Percentiles rank a stretch among this genome's conserved stretches.
Evolutionary conservation across 2,888 invertebrate species (phyloP).

Genomic region (Drosophila barbarae): DNA sequence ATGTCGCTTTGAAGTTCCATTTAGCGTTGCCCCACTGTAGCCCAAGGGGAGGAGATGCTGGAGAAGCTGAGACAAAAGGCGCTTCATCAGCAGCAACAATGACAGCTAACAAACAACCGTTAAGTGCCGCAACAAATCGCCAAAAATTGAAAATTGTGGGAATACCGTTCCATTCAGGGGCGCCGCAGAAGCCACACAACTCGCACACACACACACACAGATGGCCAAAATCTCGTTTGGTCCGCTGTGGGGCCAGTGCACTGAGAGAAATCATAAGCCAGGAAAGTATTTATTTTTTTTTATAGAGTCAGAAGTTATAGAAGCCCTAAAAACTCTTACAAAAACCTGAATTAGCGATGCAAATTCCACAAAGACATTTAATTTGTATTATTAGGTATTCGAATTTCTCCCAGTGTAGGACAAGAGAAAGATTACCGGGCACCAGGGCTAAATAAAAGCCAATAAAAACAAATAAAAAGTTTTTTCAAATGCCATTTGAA

Average conservation of each 20-base stretch:
- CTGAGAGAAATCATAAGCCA: slow-evolving; percentile 6
- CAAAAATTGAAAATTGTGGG: slow-evolving; percentile 74
- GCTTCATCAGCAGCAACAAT: slow-evolving; percentile 71
- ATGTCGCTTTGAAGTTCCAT: background rate
- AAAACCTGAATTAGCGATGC: too few species aligned
- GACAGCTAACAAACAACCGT: slow-evolving; percentile 73
- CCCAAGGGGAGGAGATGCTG: background rate
- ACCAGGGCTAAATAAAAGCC: slow-evolving; percentile 49
- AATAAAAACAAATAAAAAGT: slow-evolving; percentile 67
- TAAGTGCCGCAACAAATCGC: slow-evolving; percentile 74
- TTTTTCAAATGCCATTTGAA: slow-evolving; percentile 61
- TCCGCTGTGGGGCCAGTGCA: slow-evolving; percentile 17
- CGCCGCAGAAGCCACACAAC: slow-evolving; percentile 29
- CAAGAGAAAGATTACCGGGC: slow-evolving; percentile 21
- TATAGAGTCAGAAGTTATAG: too few species aligned
- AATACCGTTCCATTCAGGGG: slow-evolving; percentile 47
- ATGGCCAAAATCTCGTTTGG: slow-evolving; percentile 58
- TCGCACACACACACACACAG: slow-evolving; percentile 23
- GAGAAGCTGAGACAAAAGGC: slow-evolving; percentile 57
- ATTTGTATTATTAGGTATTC: background rate
- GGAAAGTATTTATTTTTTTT: too few species aligned
- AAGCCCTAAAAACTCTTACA: too few species aligned
- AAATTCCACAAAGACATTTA: too few species aligned
- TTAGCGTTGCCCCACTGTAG: slow-evolving; percentile 4
- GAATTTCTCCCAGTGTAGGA: background rate